Conservation (phyloP, 2,888 invertebrate species). For the Unio pictorum region DNA sequence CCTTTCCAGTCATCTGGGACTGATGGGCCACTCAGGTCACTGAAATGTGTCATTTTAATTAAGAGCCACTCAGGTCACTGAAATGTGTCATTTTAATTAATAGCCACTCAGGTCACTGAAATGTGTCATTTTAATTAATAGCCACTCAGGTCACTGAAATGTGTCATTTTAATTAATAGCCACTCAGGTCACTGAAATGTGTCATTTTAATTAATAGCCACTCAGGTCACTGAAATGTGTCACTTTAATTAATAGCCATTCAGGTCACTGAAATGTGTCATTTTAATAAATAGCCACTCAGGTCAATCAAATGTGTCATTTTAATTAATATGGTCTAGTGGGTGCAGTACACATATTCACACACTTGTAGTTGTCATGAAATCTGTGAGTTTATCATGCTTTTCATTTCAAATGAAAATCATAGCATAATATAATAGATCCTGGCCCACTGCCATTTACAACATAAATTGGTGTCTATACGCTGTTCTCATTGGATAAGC, state of each 20-base stretch:
- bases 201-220: slow-evolving; percentile 34
- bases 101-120: slow-evolving; percentile 55
- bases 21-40: slow-evolving; percentile 53
- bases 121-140: neutral
- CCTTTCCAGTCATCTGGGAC: slow-evolving; percentile 71
- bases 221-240: slow-evolving; percentile 38
- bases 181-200: slow-evolving; percentile 48
- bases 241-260: slow-evolving; percentile 38
- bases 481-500: too few relatives aligned
- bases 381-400: too few relatives aligned
- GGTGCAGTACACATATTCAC: too few relatives aligned
- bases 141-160: slow-evolving; percentile 56
- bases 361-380: too few relatives aligned
- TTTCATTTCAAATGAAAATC: too few relatives aligned
- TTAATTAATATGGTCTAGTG: too few relatives aligned
- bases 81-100: neutral
- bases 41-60: slow-evolving; percentile 9
- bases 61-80: slow-evolving; percentile 53
- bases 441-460: too few relatives aligned
- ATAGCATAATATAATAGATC: too few relatives aligned
- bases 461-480: too few relatives aligned
- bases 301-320: slow-evolving; percentile 22
- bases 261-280: slow-evolving; percentile 33
- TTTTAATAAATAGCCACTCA: slow-evolving; percentile 45
- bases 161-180: slow-evolving; percentile 18